Percentiles rank a stretch among this genome's conserved stretches.
Conservation (phyloP, 2,888 invertebrate species). For the Harpalus rubripes region DNA sequence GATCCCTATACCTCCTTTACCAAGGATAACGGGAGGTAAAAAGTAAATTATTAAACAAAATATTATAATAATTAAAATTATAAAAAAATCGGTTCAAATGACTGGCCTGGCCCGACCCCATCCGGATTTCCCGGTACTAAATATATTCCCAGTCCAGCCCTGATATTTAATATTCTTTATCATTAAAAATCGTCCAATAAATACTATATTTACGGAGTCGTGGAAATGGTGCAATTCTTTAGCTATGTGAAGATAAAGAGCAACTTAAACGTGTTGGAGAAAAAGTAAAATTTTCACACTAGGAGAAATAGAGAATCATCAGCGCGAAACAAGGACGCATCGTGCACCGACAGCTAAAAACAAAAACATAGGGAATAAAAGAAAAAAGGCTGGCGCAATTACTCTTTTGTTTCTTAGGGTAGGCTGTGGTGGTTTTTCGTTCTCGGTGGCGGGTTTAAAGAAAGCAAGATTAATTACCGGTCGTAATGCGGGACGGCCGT, state of each 20-base stretch:
- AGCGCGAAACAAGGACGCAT: constrained; percentile 34
- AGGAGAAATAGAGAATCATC: constrained; percentile 14
- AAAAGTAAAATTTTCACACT: constrained; percentile 13
- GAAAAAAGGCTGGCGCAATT: constrained; percentile 63
- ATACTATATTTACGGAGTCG: background rate
- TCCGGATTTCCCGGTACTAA: too few relatives aligned
- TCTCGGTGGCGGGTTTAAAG: constrained; percentile 57
- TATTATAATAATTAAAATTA: too few relatives aligned
- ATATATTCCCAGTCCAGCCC: too few relatives aligned
- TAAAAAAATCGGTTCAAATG: too few relatives aligned
- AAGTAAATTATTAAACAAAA: too few relatives aligned
- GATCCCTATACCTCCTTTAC: too few relatives aligned
- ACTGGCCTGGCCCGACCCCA: too few relatives aligned
- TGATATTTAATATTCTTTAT: background rate
- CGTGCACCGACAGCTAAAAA: constrained; percentile 45
- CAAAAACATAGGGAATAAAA: constrained; percentile 53
- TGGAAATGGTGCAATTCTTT: background rate
- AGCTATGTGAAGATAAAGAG: background rate
- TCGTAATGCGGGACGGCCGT: constrained; percentile 45
- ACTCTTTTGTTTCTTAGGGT: constrained; percentile 65
- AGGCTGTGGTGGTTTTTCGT: constrained; percentile 24
- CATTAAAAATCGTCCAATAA: background rate
- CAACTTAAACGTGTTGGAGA: background rate
- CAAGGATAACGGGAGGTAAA: too few relatives aligned
- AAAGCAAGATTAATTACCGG: constrained; percentile 66